These are phyloP conservation scores for Apis dorsata DNA, from an alignment of 1,140 invertebrate species.

Conservation along the genomic window DNA sequence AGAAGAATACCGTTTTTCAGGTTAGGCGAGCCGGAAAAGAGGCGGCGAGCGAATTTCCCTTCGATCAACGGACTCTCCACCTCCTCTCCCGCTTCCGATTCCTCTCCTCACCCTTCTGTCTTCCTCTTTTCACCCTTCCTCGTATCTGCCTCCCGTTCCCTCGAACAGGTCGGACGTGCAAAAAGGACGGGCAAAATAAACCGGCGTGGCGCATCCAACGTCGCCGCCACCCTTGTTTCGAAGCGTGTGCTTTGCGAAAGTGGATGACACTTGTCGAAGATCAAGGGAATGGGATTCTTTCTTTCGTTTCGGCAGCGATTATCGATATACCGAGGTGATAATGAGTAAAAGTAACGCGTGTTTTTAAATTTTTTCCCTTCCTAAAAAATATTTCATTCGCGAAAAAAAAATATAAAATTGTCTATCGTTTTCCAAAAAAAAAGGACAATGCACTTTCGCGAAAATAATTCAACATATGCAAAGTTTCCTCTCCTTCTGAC, in stretches of 20 bases:
- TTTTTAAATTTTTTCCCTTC: too few species aligned
- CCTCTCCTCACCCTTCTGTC: slow-evolving; percentile 16
- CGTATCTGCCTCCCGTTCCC: slow-evolving; percentile 1
- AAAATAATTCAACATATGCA: background rate
- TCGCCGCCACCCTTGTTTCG: background rate
- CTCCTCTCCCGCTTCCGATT: slow-evolving; percentile 39
- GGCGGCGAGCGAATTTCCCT: slow-evolving; percentile 46
- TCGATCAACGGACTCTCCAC: slow-evolving; percentile 9
- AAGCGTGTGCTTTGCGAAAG: background rate
- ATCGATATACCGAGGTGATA: too few species aligned
- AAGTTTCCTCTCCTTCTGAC: too few species aligned
- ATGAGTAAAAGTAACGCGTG: too few species aligned
- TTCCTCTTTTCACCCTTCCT: slow-evolving; percentile 19
- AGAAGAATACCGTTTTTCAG: slow-evolving; percentile 56
- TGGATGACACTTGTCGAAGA: slow-evolving; percentile 33
- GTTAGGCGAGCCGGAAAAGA: slow-evolving; percentile 62
- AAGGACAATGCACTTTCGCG: background rate
- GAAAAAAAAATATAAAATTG: too few species aligned
- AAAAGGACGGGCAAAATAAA: slow-evolving; percentile 25
- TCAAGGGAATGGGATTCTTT: background rate
- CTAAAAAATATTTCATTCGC: too few species aligned
- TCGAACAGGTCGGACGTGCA: slow-evolving; percentile 20
- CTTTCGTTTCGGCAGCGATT: background rate
- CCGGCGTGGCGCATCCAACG: background rate
- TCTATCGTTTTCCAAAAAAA: too few species aligned